Evolutionary conservation across 1,140 invertebrate species (phyloP), one percentile per base, ranked within the genome.

Genomic region (Drosophila saltans): DNA sequence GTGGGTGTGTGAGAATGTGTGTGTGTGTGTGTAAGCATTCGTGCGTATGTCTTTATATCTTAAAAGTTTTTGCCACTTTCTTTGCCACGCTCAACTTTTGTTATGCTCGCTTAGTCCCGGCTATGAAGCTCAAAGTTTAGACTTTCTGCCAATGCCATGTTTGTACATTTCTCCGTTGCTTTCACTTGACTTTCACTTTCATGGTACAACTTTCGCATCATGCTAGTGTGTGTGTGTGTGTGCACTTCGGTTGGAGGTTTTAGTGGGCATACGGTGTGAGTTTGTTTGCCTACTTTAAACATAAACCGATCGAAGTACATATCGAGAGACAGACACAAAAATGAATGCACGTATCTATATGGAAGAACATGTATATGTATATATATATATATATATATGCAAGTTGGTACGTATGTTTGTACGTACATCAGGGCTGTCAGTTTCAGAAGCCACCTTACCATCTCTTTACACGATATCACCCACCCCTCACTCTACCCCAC

Each of bases 11-110:
- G 70, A 30, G 61, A 45, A 33, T 3, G 16, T 59, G 52, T 36
- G 36, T 40, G 30, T 45, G 33, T 43, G 10, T 33, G 10, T 43
- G 9, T 40, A 45, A 71, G 78, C 82, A 86, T 69, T 86, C 82
- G 82, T 85, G 82, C 82, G 82, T 85, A 75, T 82, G 82, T 81
- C 82, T 85, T 82, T 85, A 88, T 88, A 85, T 88, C 79, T 61
- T 24, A 85, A 86, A 86, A 86, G 52, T 86, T 86, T 86, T 88
- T 88, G 76, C 83, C 82, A 86, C 83, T 86, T 82, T 86, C 83
- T 72, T 82, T 69, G 72, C 63, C 78, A 48, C 69, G 82, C 83
- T 88, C 82, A 86, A 88, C 83, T 86, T 86, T 86, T 88, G 82
- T 86, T 88, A 88, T 86, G 79, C 80, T 69, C 83, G 83, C 76